A percentile compares a stretch with the other conserved stretches of the same genome.
These are phyloP conservation scores for Clepsis dumicolana DNA, from an alignment of 2,888 invertebrate species.

Conservation along the genomic window DNA sequence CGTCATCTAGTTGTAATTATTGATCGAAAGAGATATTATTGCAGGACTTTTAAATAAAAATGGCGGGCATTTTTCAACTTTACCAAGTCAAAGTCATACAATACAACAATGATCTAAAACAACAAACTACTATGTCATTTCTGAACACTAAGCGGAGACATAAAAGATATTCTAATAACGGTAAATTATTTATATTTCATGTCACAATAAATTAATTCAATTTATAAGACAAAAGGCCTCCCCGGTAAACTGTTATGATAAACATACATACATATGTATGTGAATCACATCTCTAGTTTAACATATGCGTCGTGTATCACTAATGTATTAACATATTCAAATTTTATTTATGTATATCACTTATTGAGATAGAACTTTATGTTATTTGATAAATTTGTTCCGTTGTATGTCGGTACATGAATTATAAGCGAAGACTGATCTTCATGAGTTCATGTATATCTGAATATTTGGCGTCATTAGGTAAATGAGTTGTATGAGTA, in stretches of 20 bases:
- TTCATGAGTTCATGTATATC: too few species aligned
- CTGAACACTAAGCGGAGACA: constrained; percentile 8
- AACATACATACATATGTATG: constrained; percentile 40
- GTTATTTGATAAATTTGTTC: constrained; percentile 19
- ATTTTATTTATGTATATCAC: constrained; percentile 30
- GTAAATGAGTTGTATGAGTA: too few species aligned
- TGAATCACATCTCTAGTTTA: constrained; percentile 34
- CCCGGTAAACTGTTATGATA: constrained; percentile 32
- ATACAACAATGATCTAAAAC: too few species aligned
- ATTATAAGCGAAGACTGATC: too few species aligned
- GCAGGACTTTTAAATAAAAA: too few species aligned
- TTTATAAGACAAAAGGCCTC: constrained; percentile 37
- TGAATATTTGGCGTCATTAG: too few species aligned
- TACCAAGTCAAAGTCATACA: too few species aligned
- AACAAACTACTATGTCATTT: neutral
- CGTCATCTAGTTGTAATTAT: too few species aligned
- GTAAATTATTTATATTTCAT: constrained; percentile 20
- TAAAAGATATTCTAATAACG: constrained; percentile 12
- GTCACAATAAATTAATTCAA: constrained; percentile 37
- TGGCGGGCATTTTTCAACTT: too few species aligned
- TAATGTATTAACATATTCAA: constrained; percentile 38
- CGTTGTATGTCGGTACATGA: neutral
- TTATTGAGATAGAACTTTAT: constrained; percentile 7
- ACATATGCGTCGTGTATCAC: constrained; percentile 22
- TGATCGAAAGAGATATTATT: too few species aligned